Base-by-base conservation (phyloP, 2,888 invertebrate genomes). In the Oscheius sp. region DNA sequence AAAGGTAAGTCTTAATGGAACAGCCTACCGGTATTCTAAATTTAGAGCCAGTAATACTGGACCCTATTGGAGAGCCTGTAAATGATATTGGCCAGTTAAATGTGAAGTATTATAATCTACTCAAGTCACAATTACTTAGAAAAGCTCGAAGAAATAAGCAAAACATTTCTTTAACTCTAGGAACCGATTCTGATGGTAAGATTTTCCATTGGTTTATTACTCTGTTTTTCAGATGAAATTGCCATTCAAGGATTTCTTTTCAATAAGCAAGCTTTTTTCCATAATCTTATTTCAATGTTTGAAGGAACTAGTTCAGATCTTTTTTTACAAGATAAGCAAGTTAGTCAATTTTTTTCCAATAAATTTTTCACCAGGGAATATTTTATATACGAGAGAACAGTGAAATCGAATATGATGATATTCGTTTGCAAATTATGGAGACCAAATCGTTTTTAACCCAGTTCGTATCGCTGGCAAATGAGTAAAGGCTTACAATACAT, bases 231-330 rank as follows among this genome's bases (percentile, higher is more conserved):
- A 61, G 61, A 45, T 15, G 29, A 42, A n/a, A 27, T 23, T 17
- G n/a, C 45, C n/a, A 1, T 55, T 10, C n/a, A 42, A 45, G 8
- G 15, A 27, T 61, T 25, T 15, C 27, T 45, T 6, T 61, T 61
- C 27, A 29, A 61, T 10, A n/a, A 45, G 15, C 8, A 10, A n/a
- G 3, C 17, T 17, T 5, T 61, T 8, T 17, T 61, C 3, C 5
- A 27, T 10, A 45, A 45, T 25, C 20, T 61, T 5, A n/a, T 45
- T 2, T 25, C 27, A n/a, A 39, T 61, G 29, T 61, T 29, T 29
- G 45, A 45, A 27, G 61, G 61, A 1, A 15, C 27, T 10, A 31
- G 61, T 29, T 45, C 61, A 8, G 61, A 61, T 27, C 17, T 61
- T n/a, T n/a, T n/a, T 8, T 61, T 61, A n/a, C 61, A 61, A 27